phyloP scores from a whole-genome alignment of 1,140 invertebrate genomes.

The Drosophila sechellia region DNA sequence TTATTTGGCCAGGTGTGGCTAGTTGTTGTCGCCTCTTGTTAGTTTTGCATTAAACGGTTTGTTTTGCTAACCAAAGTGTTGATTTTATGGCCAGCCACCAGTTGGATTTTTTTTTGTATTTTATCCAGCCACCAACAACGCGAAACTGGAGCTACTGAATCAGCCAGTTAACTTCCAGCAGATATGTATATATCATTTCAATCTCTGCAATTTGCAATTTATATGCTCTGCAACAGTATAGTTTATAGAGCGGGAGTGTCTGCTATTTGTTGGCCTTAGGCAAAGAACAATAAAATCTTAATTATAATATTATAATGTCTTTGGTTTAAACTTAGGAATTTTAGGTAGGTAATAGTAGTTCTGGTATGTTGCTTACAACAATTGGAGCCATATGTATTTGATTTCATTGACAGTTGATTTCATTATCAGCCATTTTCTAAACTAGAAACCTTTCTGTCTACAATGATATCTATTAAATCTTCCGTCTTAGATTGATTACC shows the following conservation, averaged over 20 bases:
- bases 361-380: too few relatives aligned
- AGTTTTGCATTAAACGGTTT: slow-evolving; percentile 63
- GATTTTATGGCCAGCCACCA: slow-evolving; percentile 71
- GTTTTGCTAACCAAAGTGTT: slow-evolving; percentile 84
- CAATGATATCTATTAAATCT: slow-evolving; percentile 22
- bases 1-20: slow-evolving; percentile 60
- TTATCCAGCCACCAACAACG: neutral
- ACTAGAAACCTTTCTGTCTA: neutral
- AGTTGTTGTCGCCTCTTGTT: slow-evolving; percentile 64
- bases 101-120: neutral
- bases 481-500: slow-evolving; percentile 31
- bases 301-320: too few relatives aligned
- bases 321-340: too few relatives aligned
- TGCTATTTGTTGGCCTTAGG: neutral
- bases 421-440: neutral
- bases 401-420: too few relatives aligned
- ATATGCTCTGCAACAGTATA: neutral
- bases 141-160: slow-evolving; percentile 47
- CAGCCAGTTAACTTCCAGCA: slow-evolving; percentile 31
- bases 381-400: too few relatives aligned
- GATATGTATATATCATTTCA: slow-evolving; percentile 44
- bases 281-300: too few relatives aligned
- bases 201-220: slow-evolving; percentile 38
- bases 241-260: neutral
- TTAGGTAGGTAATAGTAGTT: too few relatives aligned